Base-by-base conservation (phyloP, 2,113 vertebrate genomes). In the Mixornis gularis region DNA sequence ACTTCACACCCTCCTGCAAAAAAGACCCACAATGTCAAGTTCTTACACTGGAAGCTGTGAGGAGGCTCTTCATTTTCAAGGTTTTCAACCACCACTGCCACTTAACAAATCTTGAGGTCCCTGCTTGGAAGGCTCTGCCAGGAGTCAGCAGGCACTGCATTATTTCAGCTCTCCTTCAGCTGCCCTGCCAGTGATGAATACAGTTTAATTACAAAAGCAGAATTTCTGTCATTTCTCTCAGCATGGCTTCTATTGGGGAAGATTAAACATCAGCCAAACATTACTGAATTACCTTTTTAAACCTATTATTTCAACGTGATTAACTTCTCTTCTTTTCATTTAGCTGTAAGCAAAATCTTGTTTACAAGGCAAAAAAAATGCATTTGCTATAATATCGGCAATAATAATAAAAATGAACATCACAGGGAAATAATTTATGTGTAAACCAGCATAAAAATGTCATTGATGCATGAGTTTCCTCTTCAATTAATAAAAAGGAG, bases 401-500 rank as follows among this genome's bases (percentile, higher is more conserved):
- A 97, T 98, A 97, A 98, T 98, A 98, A 98, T 98, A 98, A 97
- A 97, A 98, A 97, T 91, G 97, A 98, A 97, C 96, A 97, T 98
- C 96, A 95, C 97, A 94, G 96, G 97, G 97, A 98, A 97, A 98
- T 99, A 98, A 99, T 99, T 98, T 98, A 99, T 99, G 98, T 98
- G 98, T 97, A 98, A 98, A 98, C 97, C 97, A 97, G 98, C 97
- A 96, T 94, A 96, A 97, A 98, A 98, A 97, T 99, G 98, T 98
- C 99, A 99, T 98, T 99, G 99, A 99, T 99, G 97, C 98, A 99
- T 99, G 98, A 97, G 98, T 98, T 98, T 98, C 98, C 98, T 98
- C 98, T 98, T 98, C 98, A 98, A 98, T 99, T 99, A 99, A 99
- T 99, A 99, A 99, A 98, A 98, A 98, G 98, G 98, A 99, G 98